These are phyloP conservation scores for Peribatodes rhomboidaria DNA, from an alignment of 2,888 invertebrate species.

Conservation along the genomic window DNA sequence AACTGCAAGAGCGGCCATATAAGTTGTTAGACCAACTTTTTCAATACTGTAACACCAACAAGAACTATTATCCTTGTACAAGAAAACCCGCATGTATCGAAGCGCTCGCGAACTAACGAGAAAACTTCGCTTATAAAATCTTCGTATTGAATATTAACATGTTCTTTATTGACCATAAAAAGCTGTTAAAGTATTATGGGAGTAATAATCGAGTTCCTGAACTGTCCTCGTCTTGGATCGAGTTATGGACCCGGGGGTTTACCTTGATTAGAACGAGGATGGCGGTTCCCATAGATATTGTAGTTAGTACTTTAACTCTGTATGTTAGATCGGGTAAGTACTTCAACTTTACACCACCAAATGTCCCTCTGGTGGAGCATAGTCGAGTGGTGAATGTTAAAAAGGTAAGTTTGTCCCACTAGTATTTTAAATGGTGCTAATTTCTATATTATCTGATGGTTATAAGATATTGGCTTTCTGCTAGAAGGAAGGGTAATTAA, in stretches of 20 bases:
- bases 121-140: conserved; percentile 78
- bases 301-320: conserved; percentile 22
- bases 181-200: conserved; percentile 58
- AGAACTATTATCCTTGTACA: conserved; percentile 40
- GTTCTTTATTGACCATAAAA: conserved; percentile 74
- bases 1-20: conserved; percentile 17
- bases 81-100: conserved; percentile 55
- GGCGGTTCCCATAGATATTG: conserved; percentile 39
- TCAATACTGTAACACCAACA: conserved; percentile 41
- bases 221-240: conserved; percentile 55
- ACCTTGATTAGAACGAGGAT: conserved; percentile 57
- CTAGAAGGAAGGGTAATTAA: too few relatives aligned
- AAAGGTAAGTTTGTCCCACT: too few relatives aligned
- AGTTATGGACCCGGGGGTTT: conserved; percentile 52
- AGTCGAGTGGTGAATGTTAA: too few relatives aligned
- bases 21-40: conserved; percentile 37
- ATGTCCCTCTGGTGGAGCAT: too few relatives aligned
- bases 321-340: conserved; percentile 24
- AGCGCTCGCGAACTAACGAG: conserved; percentile 69
- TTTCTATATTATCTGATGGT: too few relatives aligned
- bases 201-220: conserved; percentile 65
- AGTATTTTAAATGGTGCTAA: too few relatives aligned
- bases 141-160: conserved; percentile 80
- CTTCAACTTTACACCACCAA: too few relatives aligned
- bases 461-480: too few relatives aligned